Evolutionary conservation across 2,888 invertebrate species (phyloP), one percentile per base, ranked within the genome.

Genomic region (Pachliopta kotzebuea): DNA sequence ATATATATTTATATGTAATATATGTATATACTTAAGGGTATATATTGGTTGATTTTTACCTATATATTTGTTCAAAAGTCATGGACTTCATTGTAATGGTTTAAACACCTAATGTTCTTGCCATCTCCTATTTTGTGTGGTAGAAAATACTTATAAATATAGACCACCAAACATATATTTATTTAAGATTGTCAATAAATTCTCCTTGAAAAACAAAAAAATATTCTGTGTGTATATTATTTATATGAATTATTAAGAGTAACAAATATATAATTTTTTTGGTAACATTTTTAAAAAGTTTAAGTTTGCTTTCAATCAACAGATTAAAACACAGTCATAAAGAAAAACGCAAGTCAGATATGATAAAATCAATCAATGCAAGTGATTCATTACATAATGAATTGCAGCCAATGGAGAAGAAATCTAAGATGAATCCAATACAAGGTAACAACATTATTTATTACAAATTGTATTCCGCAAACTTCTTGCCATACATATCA

Each of bases 271-370:
- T 7, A 11, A n/a, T 18, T 4, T n/a, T 8, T 21, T 21, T 31
- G 55, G n/a, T 50, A 49, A 24, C 17, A 21, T 60, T 56, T 58
- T 55, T 58, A 21, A 52, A 52, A 56, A 29, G 37, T 52, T 63
- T 60, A 63, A 63, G 66, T 63, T 56, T 60, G 56, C n/a, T 65
- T 62, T 11, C 56, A 24, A 56, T 62, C 79, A 81, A 53, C 81
- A 95, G 95, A 83, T 87, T 94, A 37, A 94, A 94, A 78, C 91
- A 93, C 72, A 94, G 95, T 78, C 95, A 94, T 83, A 90, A 83
- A 74, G 91, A 91, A 49, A 96, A 96, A 80, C 92, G 95, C 72
- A 94, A 95, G n/a, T 94, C 94, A 68, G 95, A 95, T 75, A 94
- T 86, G 84, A 85, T 85, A 84, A 89, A 86, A 68, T 88, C 86